These are phyloP conservation scores for Danaus plexippus DNA, from an alignment of 1,140 invertebrate species.

Conservation along the genomic window DNA sequence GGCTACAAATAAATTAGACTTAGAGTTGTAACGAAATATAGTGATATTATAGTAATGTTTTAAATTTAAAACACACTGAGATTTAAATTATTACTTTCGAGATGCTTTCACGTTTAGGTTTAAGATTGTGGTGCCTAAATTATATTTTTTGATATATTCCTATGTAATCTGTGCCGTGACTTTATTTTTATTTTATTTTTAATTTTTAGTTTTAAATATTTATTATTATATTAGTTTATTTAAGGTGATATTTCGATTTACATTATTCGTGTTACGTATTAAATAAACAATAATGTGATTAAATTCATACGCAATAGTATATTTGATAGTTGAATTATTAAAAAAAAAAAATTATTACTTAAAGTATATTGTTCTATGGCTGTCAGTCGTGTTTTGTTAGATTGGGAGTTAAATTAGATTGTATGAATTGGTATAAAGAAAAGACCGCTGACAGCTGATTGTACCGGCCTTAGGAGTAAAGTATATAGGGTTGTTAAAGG, in stretches of 20 bases:
- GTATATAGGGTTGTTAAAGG: conserved; percentile 49
- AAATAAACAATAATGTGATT: conserved; percentile 36
- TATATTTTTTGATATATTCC: conserved; percentile 9
- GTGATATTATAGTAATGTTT: conserved; percentile 4
- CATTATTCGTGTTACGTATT: background rate
- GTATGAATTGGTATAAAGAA: conserved; percentile 22
- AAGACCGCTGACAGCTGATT: conserved; percentile 17
- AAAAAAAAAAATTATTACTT: conserved; percentile 59
- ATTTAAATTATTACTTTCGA: conserved; percentile 20
- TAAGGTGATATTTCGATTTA: background rate
- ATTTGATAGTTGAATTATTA: conserved; percentile 60
- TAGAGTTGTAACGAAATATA: no score
- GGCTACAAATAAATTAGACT: no score
- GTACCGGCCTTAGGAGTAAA: conserved; percentile 67
- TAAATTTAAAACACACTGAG: conserved; percentile 21
- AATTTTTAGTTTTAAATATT: conserved; percentile 5
- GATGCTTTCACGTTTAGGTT: conserved; percentile 15
- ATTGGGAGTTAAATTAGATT: conserved; percentile 5
- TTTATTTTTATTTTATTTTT: conserved; percentile 1
- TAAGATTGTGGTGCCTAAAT: conserved; percentile 26
- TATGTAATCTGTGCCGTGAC: conserved; percentile 8
- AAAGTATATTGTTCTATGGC: conserved; percentile 55
- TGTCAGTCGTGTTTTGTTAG: conserved; percentile 5
- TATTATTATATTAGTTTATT: conserved; percentile 2
- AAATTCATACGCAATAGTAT: conserved; percentile 51